These are phyloP conservation scores for Tenualosa thibaudeaui DNA, from an alignment of 2,797 vertebrate species.

Conservation along the genomic window DNA sequence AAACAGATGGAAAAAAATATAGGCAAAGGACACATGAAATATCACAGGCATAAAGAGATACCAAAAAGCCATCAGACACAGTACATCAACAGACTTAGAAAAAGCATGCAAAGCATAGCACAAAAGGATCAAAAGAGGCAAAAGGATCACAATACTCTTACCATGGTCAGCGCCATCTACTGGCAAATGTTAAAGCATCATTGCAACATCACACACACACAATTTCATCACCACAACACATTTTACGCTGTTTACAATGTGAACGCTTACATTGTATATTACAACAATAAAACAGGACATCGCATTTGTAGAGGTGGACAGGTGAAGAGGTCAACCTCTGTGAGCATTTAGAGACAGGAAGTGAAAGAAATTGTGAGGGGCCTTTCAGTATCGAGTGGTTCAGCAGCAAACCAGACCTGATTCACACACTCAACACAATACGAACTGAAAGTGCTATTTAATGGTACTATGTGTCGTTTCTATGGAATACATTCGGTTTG, in stretches of 20 bases:
- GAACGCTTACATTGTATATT: background rate
- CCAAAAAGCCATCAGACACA: conserved; percentile 12
- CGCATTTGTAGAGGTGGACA: background rate
- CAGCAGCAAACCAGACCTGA: background rate
- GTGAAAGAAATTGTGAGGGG: background rate
- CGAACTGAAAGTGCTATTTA: background rate
- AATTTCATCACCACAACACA: background rate
- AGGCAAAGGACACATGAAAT: background rate
- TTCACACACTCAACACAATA: background rate
- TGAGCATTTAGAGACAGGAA: background rate
- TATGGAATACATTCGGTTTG: too few relatives aligned
- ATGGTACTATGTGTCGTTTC: too few relatives aligned
- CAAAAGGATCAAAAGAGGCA: conserved; percentile 49
- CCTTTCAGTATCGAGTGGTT: background rate
- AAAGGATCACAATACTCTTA: conserved; percentile 24
- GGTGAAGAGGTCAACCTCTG: background rate
- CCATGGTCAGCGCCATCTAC: conserved; percentile 8
- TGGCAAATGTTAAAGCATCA: background rate
- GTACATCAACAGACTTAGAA: conserved; percentile 28
- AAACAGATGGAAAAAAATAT: background rate
- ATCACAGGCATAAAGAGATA: background rate
- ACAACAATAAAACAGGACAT: background rate
- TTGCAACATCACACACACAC: background rate
- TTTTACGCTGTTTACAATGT: background rate
- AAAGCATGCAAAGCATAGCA: conserved; percentile 60